These are phyloP conservation scores for Synergus umbraculus DNA, from an alignment of 2,888 invertebrate species.

Conservation along the genomic window DNA sequence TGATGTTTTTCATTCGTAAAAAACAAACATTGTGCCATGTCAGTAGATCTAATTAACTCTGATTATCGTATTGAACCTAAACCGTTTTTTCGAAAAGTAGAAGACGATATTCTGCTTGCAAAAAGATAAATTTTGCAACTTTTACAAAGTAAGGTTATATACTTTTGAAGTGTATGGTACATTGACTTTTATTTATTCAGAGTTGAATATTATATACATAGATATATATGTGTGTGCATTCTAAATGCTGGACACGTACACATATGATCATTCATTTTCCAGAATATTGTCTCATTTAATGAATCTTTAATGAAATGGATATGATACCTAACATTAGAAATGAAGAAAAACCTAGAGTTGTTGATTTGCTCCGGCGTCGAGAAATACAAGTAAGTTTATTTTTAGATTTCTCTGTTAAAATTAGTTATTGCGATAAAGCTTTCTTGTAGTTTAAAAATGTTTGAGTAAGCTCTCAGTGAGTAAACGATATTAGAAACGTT, in stretches of 20 bases:
- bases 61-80: neutral
- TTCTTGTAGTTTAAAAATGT: neutral
- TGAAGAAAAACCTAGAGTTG: slow-evolving; percentile 59
- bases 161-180: neutral
- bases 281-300: neutral
- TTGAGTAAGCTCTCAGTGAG: neutral
- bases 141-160: slow-evolving; percentile 23
- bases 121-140: slow-evolving; percentile 8
- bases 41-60: neutral
- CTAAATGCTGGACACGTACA: neutral
- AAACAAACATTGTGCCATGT: slow-evolving; percentile 15
- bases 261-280: neutral
- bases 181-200: slow-evolving; percentile 13
- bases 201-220: no score
- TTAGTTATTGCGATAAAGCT: neutral
- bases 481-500: no score
- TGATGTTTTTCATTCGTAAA: neutral
- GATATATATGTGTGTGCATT: neutral
- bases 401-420: neutral
- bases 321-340: slow-evolving; percentile 60
- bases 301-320: slow-evolving; percentile 55
- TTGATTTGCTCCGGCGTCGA: slow-evolving; percentile 66
- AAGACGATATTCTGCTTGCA: neutral
- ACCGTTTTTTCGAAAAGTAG: neutral
- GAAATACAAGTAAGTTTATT: slow-evolving; percentile 65